These are phyloP conservation scores for Catostylus mosaicus DNA, from an alignment of 30 jellyfish, hydroid and myxozoan species.

Conservation along the genomic window DNA sequence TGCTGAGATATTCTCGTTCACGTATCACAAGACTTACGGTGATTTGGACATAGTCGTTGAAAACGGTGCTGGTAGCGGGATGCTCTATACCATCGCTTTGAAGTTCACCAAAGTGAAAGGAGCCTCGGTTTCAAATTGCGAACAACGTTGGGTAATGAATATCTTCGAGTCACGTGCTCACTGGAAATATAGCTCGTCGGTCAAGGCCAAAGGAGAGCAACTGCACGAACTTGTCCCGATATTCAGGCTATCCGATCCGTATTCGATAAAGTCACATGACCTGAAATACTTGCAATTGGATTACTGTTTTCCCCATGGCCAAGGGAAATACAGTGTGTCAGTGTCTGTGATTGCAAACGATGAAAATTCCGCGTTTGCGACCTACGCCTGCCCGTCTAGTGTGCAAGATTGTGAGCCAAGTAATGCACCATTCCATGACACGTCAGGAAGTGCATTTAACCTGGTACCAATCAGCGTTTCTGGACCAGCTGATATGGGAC, in stretches of 20 bases:
- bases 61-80: slow-evolving; percentile 64
- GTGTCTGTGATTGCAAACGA: slow-evolving; percentile 58
- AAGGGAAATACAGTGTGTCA: slow-evolving; percentile 12
- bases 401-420: slow-evolving; percentile 26
- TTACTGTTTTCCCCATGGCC: slow-evolving; percentile 47
- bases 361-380: slow-evolving; percentile 65
- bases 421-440: slow-evolving; percentile 62
- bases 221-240: slow-evolving; percentile 71
- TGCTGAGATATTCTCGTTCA: slow-evolving; percentile 22
- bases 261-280: slow-evolving; percentile 23
- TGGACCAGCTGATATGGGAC: slow-evolving; percentile 60
- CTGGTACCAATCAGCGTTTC: slow-evolving; percentile 23
- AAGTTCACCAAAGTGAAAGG: slow-evolving; percentile 27
- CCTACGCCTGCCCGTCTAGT: slow-evolving; percentile 66
- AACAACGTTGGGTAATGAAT: slow-evolving; percentile 44
- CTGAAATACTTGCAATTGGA: slow-evolving; percentile 42
- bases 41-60: slow-evolving; percentile 41
- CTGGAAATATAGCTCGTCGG: slow-evolving; percentile 31
- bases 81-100: slow-evolving; percentile 47
- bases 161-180: slow-evolving; percentile 32
- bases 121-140: slow-evolving; percentile 22
- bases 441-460: slow-evolving; percentile 65
- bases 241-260: slow-evolving; percentile 40
- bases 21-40: slow-evolving; percentile 45
- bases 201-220: slow-evolving; percentile 19